Base-by-base conservation (phyloP, 64 coral and sea anemone genomes). In the Porites lutea region DNA sequence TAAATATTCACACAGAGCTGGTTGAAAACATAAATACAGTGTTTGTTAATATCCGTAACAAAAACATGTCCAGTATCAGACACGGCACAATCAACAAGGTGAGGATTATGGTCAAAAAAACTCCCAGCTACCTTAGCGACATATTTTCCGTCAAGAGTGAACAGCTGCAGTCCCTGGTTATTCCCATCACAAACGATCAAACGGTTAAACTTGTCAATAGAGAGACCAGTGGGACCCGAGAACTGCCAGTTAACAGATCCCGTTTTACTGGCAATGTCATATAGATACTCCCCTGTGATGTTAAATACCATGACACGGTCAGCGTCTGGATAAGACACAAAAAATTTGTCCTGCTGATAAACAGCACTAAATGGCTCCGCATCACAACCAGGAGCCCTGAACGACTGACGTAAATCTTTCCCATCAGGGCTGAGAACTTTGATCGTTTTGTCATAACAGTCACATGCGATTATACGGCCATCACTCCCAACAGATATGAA, bases 91-190 rank as follows among this genome's bases (percentile, higher is more conserved):
- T 20, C 21, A 71, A 76, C 82, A 18, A 69, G 44, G 6, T 63
- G 62, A 57, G 50, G 37, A 16, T 72, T 22, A 5, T 2, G 27
- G 27, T 37, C 11, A 19, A 69, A 64, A 9, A 65, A 58, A 48
- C 50, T 61, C 10, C 27, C 77, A 12, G 59, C 44, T 6, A 90
- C 52, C 48, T 13, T 49, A 50, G 45, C 71, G 3, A 90, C 18
- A 79, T 81, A 90, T 23, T 45, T 54, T 20, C 88, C 88, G 52
- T 90, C 77, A 11, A 90, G 21, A 3, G 88, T 75, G 13, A 79
- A 81, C 23, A 90, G 48, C 10, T 57, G 79, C 23, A 55, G 18
- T 2, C n/a, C 37, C 14, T 0, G 0, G 79, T 60, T 82, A 2
- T 4, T 1, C 62, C 0, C 21, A 23, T 87, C 85, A 15, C 70